Evolutionary conservation across 2,113 vertebrate genomes (phyloP).

Genomic region (Turnix velox): DNA sequence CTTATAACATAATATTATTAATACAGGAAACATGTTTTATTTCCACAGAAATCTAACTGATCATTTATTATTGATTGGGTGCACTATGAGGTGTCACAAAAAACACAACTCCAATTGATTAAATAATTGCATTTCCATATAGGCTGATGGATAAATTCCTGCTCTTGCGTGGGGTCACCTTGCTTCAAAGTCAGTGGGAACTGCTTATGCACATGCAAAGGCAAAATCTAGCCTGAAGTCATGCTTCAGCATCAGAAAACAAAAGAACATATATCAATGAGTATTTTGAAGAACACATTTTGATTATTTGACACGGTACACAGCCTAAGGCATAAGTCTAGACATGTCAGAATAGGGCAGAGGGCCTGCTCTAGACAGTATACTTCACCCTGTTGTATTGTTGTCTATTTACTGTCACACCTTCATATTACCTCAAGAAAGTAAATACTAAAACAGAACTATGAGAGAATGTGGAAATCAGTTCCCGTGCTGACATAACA

Average conservation of each 20-base stretch:
- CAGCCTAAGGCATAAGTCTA: neutral
- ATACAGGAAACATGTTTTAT: neutral
- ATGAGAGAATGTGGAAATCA: neutral
- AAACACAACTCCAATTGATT: conserved; percentile 33
- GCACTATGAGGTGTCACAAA: neutral
- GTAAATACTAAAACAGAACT: neutral
- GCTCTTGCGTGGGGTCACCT: conserved; percentile 12
- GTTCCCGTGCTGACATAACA: neutral
- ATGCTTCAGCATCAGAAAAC: conserved; percentile 22
- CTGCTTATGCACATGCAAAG: neutral
- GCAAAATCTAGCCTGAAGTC: conserved; percentile 29
- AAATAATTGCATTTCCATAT: conserved; percentile 39
- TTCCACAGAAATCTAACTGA: neutral
- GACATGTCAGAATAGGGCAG: neutral
- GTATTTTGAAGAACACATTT: conserved; percentile 14
- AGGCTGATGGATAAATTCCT: neutral
- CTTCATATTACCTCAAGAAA: neutral
- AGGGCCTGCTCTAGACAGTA: neutral
- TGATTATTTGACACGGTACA: conserved; percentile 2
- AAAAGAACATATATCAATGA: conserved; percentile 20
- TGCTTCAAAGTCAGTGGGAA: conserved; percentile 27
- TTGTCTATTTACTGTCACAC: neutral
- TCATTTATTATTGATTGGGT: conserved; percentile 19
- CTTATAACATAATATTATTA: neutral
- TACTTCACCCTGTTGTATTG: neutral